phyloP scores from a whole-genome alignment of 2,888 invertebrate species.

The Deilephila elpenor region DNA sequence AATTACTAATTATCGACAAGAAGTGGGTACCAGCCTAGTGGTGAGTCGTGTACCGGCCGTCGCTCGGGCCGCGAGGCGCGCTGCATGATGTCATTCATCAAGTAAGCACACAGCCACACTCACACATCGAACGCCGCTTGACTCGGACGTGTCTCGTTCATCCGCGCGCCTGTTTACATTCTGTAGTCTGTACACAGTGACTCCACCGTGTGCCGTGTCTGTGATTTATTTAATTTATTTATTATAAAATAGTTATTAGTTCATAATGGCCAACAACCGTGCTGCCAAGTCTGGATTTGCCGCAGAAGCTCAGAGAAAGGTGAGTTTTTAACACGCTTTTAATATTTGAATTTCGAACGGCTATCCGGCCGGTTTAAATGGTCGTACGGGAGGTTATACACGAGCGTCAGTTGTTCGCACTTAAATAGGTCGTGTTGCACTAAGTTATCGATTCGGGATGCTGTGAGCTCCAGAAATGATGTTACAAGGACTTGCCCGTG shows the following conservation, averaged over 20 bases:
- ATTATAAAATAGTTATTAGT: conserved; percentile 62
- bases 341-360: conserved; percentile 40
- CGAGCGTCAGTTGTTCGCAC: conserved; percentile 44
- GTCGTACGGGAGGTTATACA: conserved; percentile 33
- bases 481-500: conserved; percentile 75
- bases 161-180: conserved; percentile 78
- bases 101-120: conserved; percentile 75
- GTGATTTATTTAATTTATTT: conserved; percentile 76
- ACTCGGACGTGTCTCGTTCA: conserved; percentile 57
- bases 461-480: conserved; percentile 72
- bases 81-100: conserved; percentile 82
- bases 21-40: conserved; percentile 43
- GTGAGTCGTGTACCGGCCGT: conserved; percentile 54
- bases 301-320: conserved; percentile 97
- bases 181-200: conserved; percentile 73
- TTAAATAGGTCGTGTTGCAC: conserved; percentile 53
- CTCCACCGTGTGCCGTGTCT: conserved; percentile 73
- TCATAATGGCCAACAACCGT: conserved; percentile 91
- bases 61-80: conserved; percentile 46
- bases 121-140: conserved; percentile 71
- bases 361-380: conserved; percentile 48
- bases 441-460: conserved; percentile 76
- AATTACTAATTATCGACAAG: conserved; percentile 45
- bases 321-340: conserved; percentile 71
- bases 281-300: conserved; percentile 97